These are phyloP conservation scores for Listronotus bonariensis DNA, from an alignment of 1,140 invertebrate species.

Conservation along the genomic window DNA sequence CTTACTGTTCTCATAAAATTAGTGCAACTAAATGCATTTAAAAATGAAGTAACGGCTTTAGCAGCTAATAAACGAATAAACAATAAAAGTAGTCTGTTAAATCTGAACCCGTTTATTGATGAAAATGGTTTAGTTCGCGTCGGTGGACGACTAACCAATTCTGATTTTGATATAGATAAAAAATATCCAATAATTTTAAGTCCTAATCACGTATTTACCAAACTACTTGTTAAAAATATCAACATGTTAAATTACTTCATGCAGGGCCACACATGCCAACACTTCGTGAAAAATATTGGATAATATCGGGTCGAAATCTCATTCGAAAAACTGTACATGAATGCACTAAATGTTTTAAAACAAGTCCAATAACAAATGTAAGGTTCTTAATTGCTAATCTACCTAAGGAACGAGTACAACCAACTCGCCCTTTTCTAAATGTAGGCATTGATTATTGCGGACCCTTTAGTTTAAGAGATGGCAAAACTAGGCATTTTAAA, in stretches of 20 bases:
- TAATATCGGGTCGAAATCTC: conserved; percentile 22
- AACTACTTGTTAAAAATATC: conserved; percentile 32
- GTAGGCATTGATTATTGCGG: not conserved
- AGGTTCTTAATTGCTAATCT: not conserved
- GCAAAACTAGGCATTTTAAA: not conserved
- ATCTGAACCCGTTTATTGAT: conserved; percentile 42
- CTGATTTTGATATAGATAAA: conserved; percentile 29
- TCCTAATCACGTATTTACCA: conserved; percentile 28
- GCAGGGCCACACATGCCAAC: conserved; percentile 34
- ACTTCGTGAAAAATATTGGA: conserved; percentile 43
- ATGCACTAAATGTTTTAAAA: not conserved
- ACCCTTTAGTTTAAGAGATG: not conserved
- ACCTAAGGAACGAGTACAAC: not conserved
- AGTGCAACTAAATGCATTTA: conserved; percentile 19
- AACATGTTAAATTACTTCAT: conserved; percentile 43
- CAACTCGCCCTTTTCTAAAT: not conserved
- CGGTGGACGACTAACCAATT: conserved; percentile 42
- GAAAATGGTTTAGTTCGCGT: conserved; percentile 31
- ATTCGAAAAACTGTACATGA: conserved; percentile 8
- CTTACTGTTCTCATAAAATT: conserved; percentile 12
- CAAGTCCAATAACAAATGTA: too few species aligned
- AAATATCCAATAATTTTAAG: conserved; percentile 48
- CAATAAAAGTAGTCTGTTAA: conserved; percentile 23
- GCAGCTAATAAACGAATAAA: conserved; percentile 4
- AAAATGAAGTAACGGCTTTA: conserved; percentile 22